Percentiles rank a stretch among this genome's conserved stretches.
Conservation (phyloP, 2,888 invertebrate genomes). For the Macrosoma leucophasiata region DNA sequence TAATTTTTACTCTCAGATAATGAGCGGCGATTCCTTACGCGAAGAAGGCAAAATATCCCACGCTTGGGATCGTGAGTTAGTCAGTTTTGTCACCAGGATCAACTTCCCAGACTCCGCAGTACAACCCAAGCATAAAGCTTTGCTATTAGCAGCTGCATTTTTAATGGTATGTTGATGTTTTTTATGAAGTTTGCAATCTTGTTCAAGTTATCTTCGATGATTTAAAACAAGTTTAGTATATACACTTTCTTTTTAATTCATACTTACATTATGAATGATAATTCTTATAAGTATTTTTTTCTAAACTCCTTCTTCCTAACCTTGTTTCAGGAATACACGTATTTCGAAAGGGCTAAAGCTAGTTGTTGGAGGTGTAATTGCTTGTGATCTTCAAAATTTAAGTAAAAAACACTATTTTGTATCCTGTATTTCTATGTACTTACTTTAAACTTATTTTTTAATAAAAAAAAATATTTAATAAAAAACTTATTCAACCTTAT, state of each 20-base stretch:
- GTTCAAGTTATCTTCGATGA: too few relatives aligned
- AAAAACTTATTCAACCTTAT: too few relatives aligned
- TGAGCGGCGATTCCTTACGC: slow-evolving; percentile 73
- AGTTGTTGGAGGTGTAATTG: slow-evolving; percentile 51
- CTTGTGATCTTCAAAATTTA: slow-evolving; percentile 26
- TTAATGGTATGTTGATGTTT: slow-evolving; percentile 89
- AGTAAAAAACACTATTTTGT: not conserved
- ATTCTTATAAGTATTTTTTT: too few relatives aligned
- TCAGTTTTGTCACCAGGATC: slow-evolving; percentile 83
- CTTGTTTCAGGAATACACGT: slow-evolving; percentile 80
- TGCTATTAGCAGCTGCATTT: slow-evolving; percentile 87
- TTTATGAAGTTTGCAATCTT: too few relatives aligned
- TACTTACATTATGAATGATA: too few relatives aligned
- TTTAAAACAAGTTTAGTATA: too few relatives aligned
- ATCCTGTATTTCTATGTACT: too few relatives aligned
- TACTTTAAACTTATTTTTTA: too few relatives aligned
- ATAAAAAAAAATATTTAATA: too few relatives aligned
- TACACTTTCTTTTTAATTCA: too few relatives aligned
- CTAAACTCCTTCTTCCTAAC: too few relatives aligned
- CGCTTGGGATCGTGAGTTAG: slow-evolving; percentile 81
- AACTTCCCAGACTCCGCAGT: slow-evolving; percentile 82
- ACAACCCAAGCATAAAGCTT: slow-evolving; percentile 85
- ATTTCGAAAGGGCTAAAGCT: slow-evolving; percentile 73
- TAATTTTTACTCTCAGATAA: slow-evolving; percentile 64
- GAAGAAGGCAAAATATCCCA: slow-evolving; percentile 81